Evolutionary conservation across 2,113 vertebrate species (phyloP), one percentile per base, ranked within the genome.

Genomic region (Spea bombifrons): DNA sequence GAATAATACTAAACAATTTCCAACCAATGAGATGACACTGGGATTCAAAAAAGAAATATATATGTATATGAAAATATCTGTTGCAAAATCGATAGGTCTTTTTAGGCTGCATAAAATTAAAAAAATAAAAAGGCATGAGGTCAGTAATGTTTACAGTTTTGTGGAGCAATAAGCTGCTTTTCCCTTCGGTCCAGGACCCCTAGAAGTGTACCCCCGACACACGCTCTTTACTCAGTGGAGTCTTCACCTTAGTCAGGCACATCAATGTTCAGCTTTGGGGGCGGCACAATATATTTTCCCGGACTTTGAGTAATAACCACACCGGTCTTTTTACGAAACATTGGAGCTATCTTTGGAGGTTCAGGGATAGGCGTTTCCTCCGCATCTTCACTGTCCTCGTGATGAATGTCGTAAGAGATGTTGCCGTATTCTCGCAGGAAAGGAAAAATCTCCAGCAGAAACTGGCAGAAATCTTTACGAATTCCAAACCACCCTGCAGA

Each of bases 381-480:
- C 0, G 88, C 88, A 73, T 94, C 94, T 63, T 99, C 97, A 0
- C 88, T 94, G 83, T 97, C 96, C 83, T 98, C 95, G 7, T 96
- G 96, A 52, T 98, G 96, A 75, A 98, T 90, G 84, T 99, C 96
- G 0, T 99, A 99, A 0, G 97, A 98, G 83, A 99, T 97, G 79
- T 99, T 99, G 47, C 97, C 97, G 0, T 99, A 99, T 77, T 99
- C 97, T 72, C 97, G 88, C 76, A 99, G 85, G 86, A 98, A 97
- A 0, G 97, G 96, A 85, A 99, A 96, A 83, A 99, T 94, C 89
- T 99, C 97, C 84, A 99, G 86, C 15, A 99, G 92, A 84, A 99
- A 99, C 87, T 99, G 97, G 85, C 97, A 99, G 86, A 99, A 99
- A 87, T 99, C 97, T 84, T 99, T 99, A 67, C 95, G 94, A 86